A percentile compares a stretch with the other conserved stretches of the same genome.
Conservation (phyloP, 2,888 invertebrate species). For the Diachrysia chrysitis region DNA sequence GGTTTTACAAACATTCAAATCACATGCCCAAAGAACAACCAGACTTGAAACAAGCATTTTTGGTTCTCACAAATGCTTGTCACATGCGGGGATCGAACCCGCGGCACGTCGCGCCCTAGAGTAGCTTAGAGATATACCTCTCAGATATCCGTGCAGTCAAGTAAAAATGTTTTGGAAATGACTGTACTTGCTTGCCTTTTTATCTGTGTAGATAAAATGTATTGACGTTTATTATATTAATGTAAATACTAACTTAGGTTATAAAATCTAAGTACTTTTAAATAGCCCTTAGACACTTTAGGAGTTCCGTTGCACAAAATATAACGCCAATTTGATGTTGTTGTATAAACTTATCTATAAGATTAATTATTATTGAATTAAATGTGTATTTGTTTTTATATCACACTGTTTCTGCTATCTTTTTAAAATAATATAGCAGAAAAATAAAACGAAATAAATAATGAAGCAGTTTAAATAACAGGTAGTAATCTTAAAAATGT, state of each 20-base stretch:
- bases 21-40: no score
- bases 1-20: no score
- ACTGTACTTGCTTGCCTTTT: slow-evolving; percentile 9
- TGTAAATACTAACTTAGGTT: slow-evolving; percentile 27
- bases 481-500: no score
- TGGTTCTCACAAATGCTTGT: no score
- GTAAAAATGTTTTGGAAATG: neutral
- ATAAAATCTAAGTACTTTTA: slow-evolving; percentile 7
- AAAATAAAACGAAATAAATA: no score
- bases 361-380: slow-evolving; percentile 1
- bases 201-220: slow-evolving; percentile 10
- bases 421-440: no score
- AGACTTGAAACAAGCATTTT: no score
- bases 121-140: no score
- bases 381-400: slow-evolving; percentile 7
- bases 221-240: slow-evolving; percentile 13
- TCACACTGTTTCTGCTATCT: neutral
- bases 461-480: no score
- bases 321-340: slow-evolving; percentile 65
- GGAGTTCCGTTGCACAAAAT: slow-evolving; percentile 48
- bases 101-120: no score
- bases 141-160: no score
- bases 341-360: slow-evolving; percentile 40
- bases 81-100: no score
- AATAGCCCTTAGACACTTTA: slow-evolving; percentile 24